These are phyloP conservation scores for Andrena marginata DNA, from an alignment of 2,888 invertebrate genomes.

Conservation along the genomic window DNA sequence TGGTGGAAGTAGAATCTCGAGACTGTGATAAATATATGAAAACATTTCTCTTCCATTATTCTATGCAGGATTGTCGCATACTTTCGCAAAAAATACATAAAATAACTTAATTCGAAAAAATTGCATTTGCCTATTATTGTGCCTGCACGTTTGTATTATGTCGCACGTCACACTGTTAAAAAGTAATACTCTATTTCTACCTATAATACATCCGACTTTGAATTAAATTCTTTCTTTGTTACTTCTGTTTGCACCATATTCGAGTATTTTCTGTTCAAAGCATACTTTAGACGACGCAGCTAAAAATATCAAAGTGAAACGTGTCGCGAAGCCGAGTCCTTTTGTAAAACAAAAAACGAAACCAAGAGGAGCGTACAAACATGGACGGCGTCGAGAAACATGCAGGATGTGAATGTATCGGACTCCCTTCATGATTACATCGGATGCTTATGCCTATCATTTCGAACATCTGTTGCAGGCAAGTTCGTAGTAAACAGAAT, in stretches of 20 bases:
- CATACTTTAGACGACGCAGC: background rate
- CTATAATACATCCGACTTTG: background rate
- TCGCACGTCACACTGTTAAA: background rate
- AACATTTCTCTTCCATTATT: too few relatives aligned
- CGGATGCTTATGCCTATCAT: slow-evolving; percentile 42
- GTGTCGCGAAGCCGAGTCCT: background rate
- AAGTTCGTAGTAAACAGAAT: slow-evolving; percentile 11
- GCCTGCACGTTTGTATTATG: too few relatives aligned
- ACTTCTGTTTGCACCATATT: background rate
- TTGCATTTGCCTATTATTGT: background rate
- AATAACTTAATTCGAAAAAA: background rate
- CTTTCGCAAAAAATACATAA: too few relatives aligned
- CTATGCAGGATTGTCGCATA: too few relatives aligned
- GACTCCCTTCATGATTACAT: slow-evolving; percentile 37
- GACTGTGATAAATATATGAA: too few relatives aligned
- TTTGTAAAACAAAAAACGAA: background rate
- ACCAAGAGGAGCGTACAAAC: background rate
- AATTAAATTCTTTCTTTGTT: background rate
- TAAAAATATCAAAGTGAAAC: slow-evolving; percentile 17
- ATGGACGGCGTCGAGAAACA: slow-evolving; percentile 24
- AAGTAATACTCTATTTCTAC: background rate
- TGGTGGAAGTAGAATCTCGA: too few relatives aligned
- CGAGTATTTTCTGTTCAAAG: background rate
- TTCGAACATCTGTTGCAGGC: slow-evolving; percentile 43
- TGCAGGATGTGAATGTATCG: slow-evolving; percentile 19